Evolutionary conservation across 2,797 vertebrate genomes (phyloP).

Genomic region (Gobionotothen gibberifrons): DNA sequence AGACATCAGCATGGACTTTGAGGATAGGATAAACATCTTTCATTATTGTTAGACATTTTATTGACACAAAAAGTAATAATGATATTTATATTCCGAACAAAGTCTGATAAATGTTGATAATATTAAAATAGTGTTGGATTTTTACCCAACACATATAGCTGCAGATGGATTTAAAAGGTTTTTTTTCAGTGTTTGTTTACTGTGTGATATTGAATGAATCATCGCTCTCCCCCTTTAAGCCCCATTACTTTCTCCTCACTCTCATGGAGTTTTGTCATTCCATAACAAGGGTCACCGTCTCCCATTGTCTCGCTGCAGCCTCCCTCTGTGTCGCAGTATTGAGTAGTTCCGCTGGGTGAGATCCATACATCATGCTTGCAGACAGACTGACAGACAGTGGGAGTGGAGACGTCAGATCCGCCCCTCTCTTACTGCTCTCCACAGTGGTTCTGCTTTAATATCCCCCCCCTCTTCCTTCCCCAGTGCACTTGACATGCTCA

Average conservation of each 20-base stretch:
- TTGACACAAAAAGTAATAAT: background rate
- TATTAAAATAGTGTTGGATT: slow-evolving; percentile 4
- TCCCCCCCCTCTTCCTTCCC: slow-evolving; percentile 2
- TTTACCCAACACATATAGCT: background rate
- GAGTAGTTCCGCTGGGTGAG: slow-evolving; percentile 75
- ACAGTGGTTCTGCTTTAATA: slow-evolving; percentile 62
- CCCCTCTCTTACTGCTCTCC: slow-evolving; percentile 69
- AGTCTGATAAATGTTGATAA: background rate
- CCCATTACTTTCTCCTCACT: slow-evolving; percentile 16
- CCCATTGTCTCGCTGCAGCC: slow-evolving; percentile 61
- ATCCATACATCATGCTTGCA: slow-evolving; percentile 77
- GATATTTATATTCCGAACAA: background rate
- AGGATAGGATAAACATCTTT: too few species aligned
- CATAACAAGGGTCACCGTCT: slow-evolving; percentile 74
- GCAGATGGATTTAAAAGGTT: background rate
- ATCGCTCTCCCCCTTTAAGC: background rate
- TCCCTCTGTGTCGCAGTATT: slow-evolving; percentile 67
- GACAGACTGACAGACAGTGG: slow-evolving; percentile 77
- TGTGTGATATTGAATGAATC: slow-evolving; percentile 35
- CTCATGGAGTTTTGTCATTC: slow-evolving; percentile 68
- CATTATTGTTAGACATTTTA: too few species aligned
- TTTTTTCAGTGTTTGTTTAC: slow-evolving; percentile 17
- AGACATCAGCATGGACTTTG: too few species aligned
- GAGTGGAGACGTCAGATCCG: slow-evolving; percentile 74
- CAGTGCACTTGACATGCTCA: slow-evolving; percentile 30